Base-by-base conservation (phyloP, 1,140 invertebrate genomes). In the Caenorhabditis briggsae region DNA sequence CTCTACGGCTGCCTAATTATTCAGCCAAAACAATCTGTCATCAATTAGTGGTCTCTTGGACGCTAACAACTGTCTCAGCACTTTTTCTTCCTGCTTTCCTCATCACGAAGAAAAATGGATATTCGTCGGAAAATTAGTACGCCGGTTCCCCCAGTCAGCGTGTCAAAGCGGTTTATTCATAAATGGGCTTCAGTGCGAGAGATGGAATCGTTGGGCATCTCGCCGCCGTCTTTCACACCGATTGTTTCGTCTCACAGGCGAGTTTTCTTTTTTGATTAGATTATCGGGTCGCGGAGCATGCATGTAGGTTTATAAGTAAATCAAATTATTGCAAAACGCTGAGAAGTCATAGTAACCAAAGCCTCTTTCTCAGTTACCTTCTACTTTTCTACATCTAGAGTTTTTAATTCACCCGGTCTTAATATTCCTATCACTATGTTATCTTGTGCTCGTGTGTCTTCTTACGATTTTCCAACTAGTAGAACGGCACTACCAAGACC, bases 41-140 rank as follows among this genome's bases (percentile, higher is more conserved):
- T 23, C 70, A 78, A 78, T 78, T 78, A 78, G 70, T 53, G 43
- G 70, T 53, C 41, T 11, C 20, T 53, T 50, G 20, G 46, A 50
- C 70, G 33, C 46, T 33, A 50, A 48, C n/a, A 12, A 12, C 14
- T n/a, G 33, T 33, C 33, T 33, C 20, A 50, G 23, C 46, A 78
- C 70, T 16, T 25, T n/a, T 33, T 20, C 12, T 50, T 46, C 43
- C 20, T 50, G 50, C 53, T 78, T 50, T 16, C 70, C 41, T 33
- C 9, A 8, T 46, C 25, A 61, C 59, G n/a, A 70, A 78, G n/a
- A 78, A 78, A 78, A 14, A 78, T 78, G 70, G 70, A 78, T 78
- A 78, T 78, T 53, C 70, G 46, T 78, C 70, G 70, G 18, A 78
- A 78, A 78, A 78, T 78, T 78, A 78, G 70, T 78, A 78, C 70